Evolutionary conservation across 2,797 vertebrate species (phyloP).

Genomic region (Pipistrellus pygmaeus): DNA sequence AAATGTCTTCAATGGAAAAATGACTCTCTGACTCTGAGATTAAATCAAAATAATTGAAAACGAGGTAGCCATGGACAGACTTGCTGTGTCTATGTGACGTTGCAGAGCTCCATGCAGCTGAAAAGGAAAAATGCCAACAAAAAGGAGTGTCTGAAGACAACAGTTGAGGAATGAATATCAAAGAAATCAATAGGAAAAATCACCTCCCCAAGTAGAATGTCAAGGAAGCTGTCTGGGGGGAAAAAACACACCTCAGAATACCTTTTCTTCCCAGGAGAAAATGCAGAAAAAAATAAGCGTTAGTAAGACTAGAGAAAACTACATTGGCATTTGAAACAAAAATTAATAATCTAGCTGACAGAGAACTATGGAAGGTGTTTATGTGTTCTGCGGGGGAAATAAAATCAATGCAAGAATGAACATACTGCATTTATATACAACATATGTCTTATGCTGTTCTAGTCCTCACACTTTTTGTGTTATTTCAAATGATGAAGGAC

Average conservation of each 20-base stretch:
- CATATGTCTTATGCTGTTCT: background rate
- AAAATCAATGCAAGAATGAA: constrained; percentile 59
- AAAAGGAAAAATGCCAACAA: constrained; percentile 37
- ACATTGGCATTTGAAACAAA: constrained; percentile 61
- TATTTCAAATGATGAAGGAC: constrained; percentile 54
- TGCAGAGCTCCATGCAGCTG: background rate
- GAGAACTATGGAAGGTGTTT: constrained; percentile 65
- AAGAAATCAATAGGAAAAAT: constrained; percentile 65
- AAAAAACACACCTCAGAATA: constrained; percentile 19
- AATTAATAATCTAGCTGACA: constrained; percentile 69
- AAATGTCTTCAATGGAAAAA: constrained; percentile 71
- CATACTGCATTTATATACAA: constrained; percentile 40
- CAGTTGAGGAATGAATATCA: constrained; percentile 34
- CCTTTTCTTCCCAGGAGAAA: constrained; percentile 8
- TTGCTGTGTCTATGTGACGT: constrained; percentile 19
- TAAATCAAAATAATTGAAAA: constrained; percentile 71
- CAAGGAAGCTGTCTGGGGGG: background rate
- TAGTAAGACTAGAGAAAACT: constrained; percentile 65
- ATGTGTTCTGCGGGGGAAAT: constrained; percentile 32
- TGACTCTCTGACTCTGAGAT: constrained; percentile 60
- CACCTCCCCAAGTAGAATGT: background rate
- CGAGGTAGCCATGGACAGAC: constrained; percentile 46
- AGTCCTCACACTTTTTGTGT: constrained; percentile 32
- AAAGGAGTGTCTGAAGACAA: constrained; percentile 7
- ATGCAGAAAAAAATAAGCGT: constrained; percentile 21